Evolutionary conservation across 2,113 vertebrate genomes (phyloP).

Genomic region (Garra rufa): DNA sequence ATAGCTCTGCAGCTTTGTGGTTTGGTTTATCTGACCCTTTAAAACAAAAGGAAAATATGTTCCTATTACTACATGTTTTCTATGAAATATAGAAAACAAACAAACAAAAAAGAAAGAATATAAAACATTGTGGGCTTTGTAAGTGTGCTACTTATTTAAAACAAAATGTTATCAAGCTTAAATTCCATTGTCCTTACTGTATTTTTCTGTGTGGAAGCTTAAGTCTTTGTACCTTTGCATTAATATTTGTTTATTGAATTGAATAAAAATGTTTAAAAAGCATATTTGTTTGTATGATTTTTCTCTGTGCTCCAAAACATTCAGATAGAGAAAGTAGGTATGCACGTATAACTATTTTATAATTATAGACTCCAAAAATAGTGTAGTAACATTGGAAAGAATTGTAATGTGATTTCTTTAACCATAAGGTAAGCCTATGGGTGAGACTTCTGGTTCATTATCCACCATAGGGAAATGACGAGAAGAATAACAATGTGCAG

Average conservation of each 20-base stretch:
- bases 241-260: conserved; percentile 91
- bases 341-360: neutral
- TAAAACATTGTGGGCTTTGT: conserved; percentile 72
- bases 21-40: conserved; percentile 75
- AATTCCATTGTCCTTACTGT: conserved; percentile 71
- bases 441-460: too few relatives aligned
- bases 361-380: neutral
- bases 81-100: conserved; percentile 34
- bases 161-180: conserved; percentile 72
- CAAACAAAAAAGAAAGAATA: conserved; percentile 44
- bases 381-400: neutral
- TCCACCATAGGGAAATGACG: too few relatives aligned
- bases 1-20: conserved; percentile 69
- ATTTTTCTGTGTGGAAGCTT: conserved; percentile 81
- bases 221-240: conserved; percentile 91
- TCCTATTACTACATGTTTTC: conserved; percentile 65
- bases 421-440: too few relatives aligned
- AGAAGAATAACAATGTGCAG: too few relatives aligned
- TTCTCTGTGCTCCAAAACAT: neutral
- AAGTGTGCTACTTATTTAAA: conserved; percentile 71
- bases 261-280: conserved; percentile 72
- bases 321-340: neutral
- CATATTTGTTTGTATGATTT: neutral
- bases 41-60: conserved; percentile 65
- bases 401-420: too few relatives aligned